Evolutionary conservation across 2,113 vertebrate species (phyloP).

Genomic region (Mionectes macconnelli): DNA sequence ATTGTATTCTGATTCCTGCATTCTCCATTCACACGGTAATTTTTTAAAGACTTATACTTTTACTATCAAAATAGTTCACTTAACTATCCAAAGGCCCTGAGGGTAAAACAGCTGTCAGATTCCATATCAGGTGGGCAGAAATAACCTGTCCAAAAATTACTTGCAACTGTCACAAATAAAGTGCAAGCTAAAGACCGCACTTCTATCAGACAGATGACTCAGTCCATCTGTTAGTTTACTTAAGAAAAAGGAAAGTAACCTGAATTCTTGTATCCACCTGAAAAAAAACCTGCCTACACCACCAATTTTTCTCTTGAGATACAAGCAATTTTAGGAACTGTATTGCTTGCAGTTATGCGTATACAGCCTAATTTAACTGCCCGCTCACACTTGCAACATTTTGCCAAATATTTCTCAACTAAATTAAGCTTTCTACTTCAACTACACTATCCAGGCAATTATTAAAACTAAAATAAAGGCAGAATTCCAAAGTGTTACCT

Average conservation of each 20-base stretch:
- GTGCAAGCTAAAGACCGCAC: constrained; percentile 14
- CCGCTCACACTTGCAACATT: constrained; percentile 32
- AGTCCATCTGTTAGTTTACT: constrained; percentile 43
- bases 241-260: constrained; percentile 37
- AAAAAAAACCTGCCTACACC: not conserved
- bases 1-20: not conserved
- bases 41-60: not conserved
- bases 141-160: constrained; percentile 4
- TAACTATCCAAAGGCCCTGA: not conserved
- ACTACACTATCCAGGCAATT: not conserved
- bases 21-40: not conserved
- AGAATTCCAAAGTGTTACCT: not conserved
- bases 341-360: not conserved
- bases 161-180: constrained; percentile 43
- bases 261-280: constrained; percentile 48
- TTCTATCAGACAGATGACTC: constrained; percentile 60
- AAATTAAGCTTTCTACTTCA: constrained; percentile 20
- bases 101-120: constrained; percentile 31
- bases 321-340: constrained; percentile 1
- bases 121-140: not conserved
- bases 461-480: not conserved
- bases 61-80: constrained; percentile 24
- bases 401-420: constrained; percentile 15
- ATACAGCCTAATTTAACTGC: constrained; percentile 9
- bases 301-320: constrained; percentile 2